Evolutionary conservation across 2,888 invertebrate species (phyloP).

Genomic region (Ichneumon xanthorius): DNA sequence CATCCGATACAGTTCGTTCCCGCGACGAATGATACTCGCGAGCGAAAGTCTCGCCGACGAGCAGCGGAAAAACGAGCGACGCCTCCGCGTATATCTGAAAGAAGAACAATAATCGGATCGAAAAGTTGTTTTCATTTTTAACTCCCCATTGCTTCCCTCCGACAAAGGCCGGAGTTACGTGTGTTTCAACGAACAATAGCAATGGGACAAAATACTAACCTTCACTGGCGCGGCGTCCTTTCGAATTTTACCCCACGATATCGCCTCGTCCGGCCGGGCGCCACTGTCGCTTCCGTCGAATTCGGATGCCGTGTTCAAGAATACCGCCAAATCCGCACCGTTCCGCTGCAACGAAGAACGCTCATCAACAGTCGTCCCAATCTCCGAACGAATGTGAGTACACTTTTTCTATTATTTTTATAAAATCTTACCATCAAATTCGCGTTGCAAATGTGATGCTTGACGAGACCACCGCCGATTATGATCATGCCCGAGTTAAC

Average conservation of each 20-base stretch:
- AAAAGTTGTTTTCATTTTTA: neutral
- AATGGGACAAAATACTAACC: conserved; percentile 81
- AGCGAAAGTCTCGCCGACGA: conserved; percentile 98
- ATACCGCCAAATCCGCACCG: conserved; percentile 98
- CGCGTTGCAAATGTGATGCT: conserved; percentile 99
- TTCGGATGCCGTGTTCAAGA: conserved; percentile 97
- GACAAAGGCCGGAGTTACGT: too few relatives aligned
- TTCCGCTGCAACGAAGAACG: conserved; percentile 89
- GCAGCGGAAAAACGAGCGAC: conserved; percentile 95
- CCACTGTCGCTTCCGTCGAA: conserved; percentile 99
- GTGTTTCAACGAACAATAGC: neutral
- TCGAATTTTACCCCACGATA: conserved; percentile 99
- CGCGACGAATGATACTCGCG: conserved; percentile 77
- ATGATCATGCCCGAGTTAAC: conserved; percentile 98
- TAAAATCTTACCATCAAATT: conserved; percentile 94
- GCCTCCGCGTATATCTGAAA: conserved; percentile 95
- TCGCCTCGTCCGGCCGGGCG: conserved; percentile 98
- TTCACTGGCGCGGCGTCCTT: conserved; percentile 96
- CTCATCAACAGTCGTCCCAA: neutral
- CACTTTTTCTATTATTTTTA: neutral
- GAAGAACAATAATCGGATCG: conserved; percentile 32
- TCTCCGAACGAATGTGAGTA: conserved; percentile 25
- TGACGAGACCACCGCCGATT: conserved; percentile 97
- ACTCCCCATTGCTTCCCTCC: neutral
- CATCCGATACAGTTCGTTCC: conserved; percentile 76